phyloP scores from a whole-genome alignment of 2,888 invertebrate species.

The Ectemnius continuus region DNA sequence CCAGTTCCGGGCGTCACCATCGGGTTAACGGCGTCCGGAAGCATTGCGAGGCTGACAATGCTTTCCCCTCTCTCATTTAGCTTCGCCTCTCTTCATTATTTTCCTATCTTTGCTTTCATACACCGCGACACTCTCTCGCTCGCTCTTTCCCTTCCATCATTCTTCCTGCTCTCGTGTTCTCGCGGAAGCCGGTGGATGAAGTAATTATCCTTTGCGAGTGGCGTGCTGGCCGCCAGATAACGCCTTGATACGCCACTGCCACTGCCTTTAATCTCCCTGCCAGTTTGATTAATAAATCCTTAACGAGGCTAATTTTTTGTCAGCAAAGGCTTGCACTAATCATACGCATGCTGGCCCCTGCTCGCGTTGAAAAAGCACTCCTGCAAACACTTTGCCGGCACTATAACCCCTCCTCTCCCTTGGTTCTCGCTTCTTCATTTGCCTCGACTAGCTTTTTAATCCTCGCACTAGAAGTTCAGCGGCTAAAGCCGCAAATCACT shows the following conservation, averaged over 20 bases:
- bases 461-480: too few species aligned
- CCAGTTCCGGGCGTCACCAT: not conserved
- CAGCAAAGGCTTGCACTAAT: slow-evolving; percentile 1
- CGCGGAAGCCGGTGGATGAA: slow-evolving; percentile 16
- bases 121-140: too few species aligned
- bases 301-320: slow-evolving; percentile 30
- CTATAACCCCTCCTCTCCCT: too few species aligned
- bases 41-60: slow-evolving; percentile 15
- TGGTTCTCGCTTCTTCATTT: too few species aligned
- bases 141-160: not conserved
- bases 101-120: slow-evolving; percentile 9
- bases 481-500: too few species aligned
- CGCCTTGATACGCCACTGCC: not conserved
- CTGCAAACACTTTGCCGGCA: not conserved
- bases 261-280: slow-evolving; percentile 33
- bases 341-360: not conserved
- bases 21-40: slow-evolving; percentile 21
- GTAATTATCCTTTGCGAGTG: slow-evolving; percentile 36
- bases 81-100: slow-evolving; percentile 18
- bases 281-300: slow-evolving; percentile 45
- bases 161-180: not conserved
- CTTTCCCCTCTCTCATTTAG: slow-evolving; percentile 7
- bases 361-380: not conserved
- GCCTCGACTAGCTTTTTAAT: too few species aligned
- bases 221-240: slow-evolving; percentile 19